These are phyloP conservation scores for Epistrophe grossulariae DNA, from an alignment of 2,888 invertebrate species.

Conservation along the genomic window DNA sequence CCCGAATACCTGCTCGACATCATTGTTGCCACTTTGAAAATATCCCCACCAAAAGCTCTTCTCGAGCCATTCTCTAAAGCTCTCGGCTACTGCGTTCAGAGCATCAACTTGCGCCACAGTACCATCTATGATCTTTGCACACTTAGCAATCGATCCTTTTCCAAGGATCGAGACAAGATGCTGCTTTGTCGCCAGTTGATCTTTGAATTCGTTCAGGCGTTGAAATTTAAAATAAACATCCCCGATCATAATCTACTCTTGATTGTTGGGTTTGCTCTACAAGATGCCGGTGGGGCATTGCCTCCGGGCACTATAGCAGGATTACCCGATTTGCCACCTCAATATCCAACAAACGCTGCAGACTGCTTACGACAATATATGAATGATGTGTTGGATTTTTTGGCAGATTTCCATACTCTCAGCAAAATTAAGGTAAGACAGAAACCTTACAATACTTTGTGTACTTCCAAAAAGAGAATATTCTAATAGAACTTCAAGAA, in stretches of 20 bases:
- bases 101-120: slow-evolving; percentile 91
- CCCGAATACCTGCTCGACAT: slow-evolving; percentile 89
- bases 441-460: slow-evolving; percentile 1
- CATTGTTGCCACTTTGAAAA: slow-evolving; percentile 91
- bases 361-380: slow-evolving; percentile 97
- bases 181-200: slow-evolving; percentile 95
- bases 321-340: slow-evolving; percentile 82
- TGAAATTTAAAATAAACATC: slow-evolving; percentile 97
- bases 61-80: slow-evolving; percentile 98
- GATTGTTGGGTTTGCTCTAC: slow-evolving; percentile 93
- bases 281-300: slow-evolving; percentile 96
- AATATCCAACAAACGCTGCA: slow-evolving; percentile 92
- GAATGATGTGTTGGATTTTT: slow-evolving; percentile 96
- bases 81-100: slow-evolving; percentile 95
- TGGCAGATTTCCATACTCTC: slow-evolving; percentile 97
- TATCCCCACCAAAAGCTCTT: slow-evolving; percentile 90
- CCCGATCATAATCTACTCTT: slow-evolving; percentile 97
- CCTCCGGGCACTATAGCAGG: slow-evolving; percentile 90
- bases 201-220: slow-evolving; percentile 96
- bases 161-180: slow-evolving; percentile 96
- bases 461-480: slow-evolving; percentile 29
- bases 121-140: slow-evolving; percentile 94
- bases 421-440: slow-evolving; percentile 95
- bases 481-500: slow-evolving; percentile 84
- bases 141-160: slow-evolving; percentile 94